Evolutionary conservation across 2,888 invertebrate species (phyloP).

Genomic region (Drosophila trichaetosa): DNA sequence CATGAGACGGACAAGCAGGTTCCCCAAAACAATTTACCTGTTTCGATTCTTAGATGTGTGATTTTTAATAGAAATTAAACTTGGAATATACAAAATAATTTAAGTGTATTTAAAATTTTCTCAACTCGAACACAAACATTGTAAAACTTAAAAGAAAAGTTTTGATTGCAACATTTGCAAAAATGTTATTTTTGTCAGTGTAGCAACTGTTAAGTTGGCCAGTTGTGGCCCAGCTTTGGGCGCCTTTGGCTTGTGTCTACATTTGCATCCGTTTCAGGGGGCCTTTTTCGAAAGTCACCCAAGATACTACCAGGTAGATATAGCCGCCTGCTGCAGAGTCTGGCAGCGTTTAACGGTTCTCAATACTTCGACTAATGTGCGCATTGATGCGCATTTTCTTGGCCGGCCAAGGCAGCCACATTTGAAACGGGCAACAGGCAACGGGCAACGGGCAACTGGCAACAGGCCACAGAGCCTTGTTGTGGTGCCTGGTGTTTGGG

Average conservation of each 20-base stretch:
- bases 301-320: slow-evolving; percentile 35
- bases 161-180: background rate
- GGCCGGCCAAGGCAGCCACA: slow-evolving; percentile 21
- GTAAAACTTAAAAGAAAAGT: background rate
- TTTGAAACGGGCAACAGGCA: slow-evolving; percentile 36
- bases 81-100: background rate
- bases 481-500: slow-evolving; percentile 27
- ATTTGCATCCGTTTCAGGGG: slow-evolving; percentile 73
- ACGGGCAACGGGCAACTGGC: slow-evolving; percentile 6
- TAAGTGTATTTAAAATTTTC: background rate
- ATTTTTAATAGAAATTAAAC: background rate
- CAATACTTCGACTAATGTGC: slow-evolving; percentile 65
- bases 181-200: background rate
- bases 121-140: background rate
- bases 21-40: background rate
- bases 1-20: background rate
- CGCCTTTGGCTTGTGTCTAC: slow-evolving; percentile 76
- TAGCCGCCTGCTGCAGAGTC: slow-evolving; percentile 19
- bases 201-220: slow-evolving; percentile 12
- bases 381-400: slow-evolving; percentile 68
- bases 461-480: slow-evolving; percentile 28
- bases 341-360: slow-evolving; percentile 69
- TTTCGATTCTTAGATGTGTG: background rate
- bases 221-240: slow-evolving; percentile 42
- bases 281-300: slow-evolving; percentile 65